Percentiles rank a stretch among this genome's conserved stretches.
phyloP scores from a whole-genome alignment of 2,888 invertebrate genomes.

The Epinotia demarniana region DNA sequence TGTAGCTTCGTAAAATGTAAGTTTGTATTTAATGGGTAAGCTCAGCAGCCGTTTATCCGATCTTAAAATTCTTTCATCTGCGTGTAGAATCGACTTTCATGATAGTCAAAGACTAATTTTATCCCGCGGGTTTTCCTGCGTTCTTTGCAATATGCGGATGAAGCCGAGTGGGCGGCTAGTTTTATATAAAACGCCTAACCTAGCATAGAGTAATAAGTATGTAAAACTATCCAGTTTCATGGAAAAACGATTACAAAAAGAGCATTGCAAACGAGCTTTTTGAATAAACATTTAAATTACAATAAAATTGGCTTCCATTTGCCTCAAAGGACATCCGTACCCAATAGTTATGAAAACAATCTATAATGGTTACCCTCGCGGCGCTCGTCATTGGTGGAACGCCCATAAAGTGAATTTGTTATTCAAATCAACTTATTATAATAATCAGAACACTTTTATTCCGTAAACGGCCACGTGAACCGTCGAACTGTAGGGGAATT shows the following conservation, averaged over 20 bases:
- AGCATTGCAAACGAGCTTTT: not conserved
- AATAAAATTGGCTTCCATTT: not conserved
- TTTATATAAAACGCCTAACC: not conserved
- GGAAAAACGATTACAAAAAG: not conserved
- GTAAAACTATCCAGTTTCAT: too few relatives aligned
- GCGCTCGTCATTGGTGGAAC: conserved; percentile 35
- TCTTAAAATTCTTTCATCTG: too few relatives aligned
- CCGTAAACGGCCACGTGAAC: conserved; percentile 29
- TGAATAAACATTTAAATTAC: not conserved
- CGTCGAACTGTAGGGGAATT: not conserved
- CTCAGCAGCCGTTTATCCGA: too few relatives aligned
- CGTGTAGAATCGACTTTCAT: too few relatives aligned
- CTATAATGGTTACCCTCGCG: not conserved
- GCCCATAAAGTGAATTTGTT: conserved; percentile 44
- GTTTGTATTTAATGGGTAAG: too few relatives aligned
- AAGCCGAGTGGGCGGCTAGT: not conserved
- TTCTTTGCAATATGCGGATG: too few relatives aligned
- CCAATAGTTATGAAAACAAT: too few relatives aligned
- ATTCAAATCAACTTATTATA: conserved; percentile 48
- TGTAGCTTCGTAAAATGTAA: too few relatives aligned
- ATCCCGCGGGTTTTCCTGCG: too few relatives aligned
- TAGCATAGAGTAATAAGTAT: too few relatives aligned
- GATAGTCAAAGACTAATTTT: too few relatives aligned
- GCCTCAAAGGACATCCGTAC: conserved; percentile 13
- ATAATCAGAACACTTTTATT: conserved; percentile 50